A percentile compares a stretch with the other conserved stretches of the same genome.
Evolutionary conservation across 2,888 invertebrate species (phyloP).

Genomic region (Rotaria socialis): DNA sequence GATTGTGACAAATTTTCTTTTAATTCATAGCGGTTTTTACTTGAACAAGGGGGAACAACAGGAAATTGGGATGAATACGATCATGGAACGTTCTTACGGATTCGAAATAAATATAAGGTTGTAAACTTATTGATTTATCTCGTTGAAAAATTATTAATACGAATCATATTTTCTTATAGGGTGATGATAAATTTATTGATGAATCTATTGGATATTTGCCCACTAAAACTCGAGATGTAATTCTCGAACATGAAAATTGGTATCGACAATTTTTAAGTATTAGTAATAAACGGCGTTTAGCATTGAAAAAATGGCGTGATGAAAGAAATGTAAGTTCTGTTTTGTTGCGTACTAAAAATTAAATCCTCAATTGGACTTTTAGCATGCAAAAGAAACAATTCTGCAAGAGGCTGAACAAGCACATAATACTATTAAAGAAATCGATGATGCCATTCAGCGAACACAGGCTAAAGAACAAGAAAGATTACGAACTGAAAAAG

Average conservation of each 20-base stretch:
- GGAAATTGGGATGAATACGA: conserved; percentile 60
- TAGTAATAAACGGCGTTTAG: conserved; percentile 56
- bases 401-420: not conserved
- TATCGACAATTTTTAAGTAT: conserved; percentile 54
- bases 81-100: conserved; percentile 57
- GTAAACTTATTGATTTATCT: not conserved
- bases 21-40: conserved; percentile 55
- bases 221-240: conserved; percentile 54
- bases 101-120: conserved; percentile 55
- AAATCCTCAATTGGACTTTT: not conserved
- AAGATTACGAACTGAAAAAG: conserved; percentile 46
- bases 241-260: conserved; percentile 56
- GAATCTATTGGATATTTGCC: conserved; percentile 53
- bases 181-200: conserved; percentile 53
- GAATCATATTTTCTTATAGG: conserved; percentile 49
- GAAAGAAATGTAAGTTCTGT: conserved; percentile 52
- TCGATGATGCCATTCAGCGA: conserved; percentile 52
- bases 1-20: not conserved
- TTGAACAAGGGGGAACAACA: conserved; percentile 55
- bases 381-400: not conserved
- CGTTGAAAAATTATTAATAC: not conserved
- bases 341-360: not conserved
- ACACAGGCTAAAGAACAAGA: conserved; percentile 48
- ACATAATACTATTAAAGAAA: conserved; percentile 48
- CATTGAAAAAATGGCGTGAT: conserved; percentile 56